Conservation (phyloP, 2,888 invertebrate species). For the Mesopsocus fuscifrons region DNA sequence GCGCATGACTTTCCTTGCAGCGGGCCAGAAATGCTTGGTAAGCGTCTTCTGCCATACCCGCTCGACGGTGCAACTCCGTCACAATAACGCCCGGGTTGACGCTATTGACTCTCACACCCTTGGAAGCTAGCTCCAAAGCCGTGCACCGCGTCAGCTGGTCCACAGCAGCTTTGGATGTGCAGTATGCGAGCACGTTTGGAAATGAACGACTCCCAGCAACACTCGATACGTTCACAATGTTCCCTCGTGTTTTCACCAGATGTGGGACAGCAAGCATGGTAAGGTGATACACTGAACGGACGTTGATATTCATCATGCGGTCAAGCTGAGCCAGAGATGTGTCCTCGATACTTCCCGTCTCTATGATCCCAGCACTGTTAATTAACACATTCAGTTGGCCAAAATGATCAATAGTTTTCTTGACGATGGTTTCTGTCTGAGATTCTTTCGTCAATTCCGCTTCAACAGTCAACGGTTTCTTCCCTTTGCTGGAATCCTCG, state of each 20-base stretch:
- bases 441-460: slow-evolving; percentile 7
- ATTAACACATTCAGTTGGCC: slow-evolving; percentile 22
- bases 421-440: slow-evolving; percentile 18
- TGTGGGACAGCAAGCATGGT: slow-evolving; percentile 31
- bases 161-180: slow-evolving; percentile 34
- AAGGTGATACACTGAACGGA: slow-evolving; percentile 24
- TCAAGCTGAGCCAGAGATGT: slow-evolving; percentile 31
- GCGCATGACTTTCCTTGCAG: slow-evolving; percentile 32
- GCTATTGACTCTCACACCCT: slow-evolving; percentile 15
- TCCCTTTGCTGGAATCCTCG: not conserved
- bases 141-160: slow-evolving; percentile 37
- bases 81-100: slow-evolving; percentile 31
- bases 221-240: slow-evolving; percentile 35
- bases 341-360: slow-evolving; percentile 28
- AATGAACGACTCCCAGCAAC: slow-evolving; percentile 35
- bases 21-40: slow-evolving; percentile 33
- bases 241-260: slow-evolving; percentile 25
- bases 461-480: not conserved
- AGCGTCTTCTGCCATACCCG: slow-evolving; percentile 30
- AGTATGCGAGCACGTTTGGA: slow-evolving; percentile 33
- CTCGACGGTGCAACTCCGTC: slow-evolving; percentile 32
- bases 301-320: slow-evolving; percentile 31
- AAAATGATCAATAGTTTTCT: slow-evolving; percentile 20
- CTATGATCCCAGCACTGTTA: slow-evolving; percentile 20
- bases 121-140: slow-evolving; percentile 26